phyloP scores from a whole-genome alignment of 2,888 invertebrate genomes.

The Agelastica alni region DNA sequence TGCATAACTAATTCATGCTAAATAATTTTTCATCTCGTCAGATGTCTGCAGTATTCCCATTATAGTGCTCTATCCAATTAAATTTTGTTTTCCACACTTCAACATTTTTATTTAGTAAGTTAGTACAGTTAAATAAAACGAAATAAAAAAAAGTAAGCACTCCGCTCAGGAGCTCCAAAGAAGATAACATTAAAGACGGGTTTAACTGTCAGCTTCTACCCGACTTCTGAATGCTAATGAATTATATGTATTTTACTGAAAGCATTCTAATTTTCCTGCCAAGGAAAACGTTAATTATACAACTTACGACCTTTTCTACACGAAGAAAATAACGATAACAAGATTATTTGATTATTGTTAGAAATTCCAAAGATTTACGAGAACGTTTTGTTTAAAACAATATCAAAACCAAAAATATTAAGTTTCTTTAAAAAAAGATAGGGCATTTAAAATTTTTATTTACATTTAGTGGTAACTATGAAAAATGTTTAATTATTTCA shows the following conservation, averaged over 20 bases:
- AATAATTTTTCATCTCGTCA: no score
- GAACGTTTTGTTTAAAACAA: no score
- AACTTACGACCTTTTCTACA: neutral
- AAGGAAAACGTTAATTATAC: neutral
- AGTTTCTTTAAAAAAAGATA: no score
- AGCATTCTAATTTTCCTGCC: neutral
- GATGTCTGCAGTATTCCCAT: no score
- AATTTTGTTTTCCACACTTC: no score
- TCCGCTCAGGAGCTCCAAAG: neutral
- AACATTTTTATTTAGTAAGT: no score
- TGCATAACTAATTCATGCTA: no score
- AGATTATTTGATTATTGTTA: neutral
- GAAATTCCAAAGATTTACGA: constrained; percentile 1
- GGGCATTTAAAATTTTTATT: no score
- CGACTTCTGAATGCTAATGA: constrained; percentile 2
- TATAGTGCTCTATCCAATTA: no score
- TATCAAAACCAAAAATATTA: no score
- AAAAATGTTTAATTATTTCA: no score
- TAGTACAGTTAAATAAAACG: constrained; percentile 1
- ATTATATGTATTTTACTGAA: constrained; percentile 1
- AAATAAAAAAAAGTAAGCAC: neutral
- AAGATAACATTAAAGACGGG: neutral
- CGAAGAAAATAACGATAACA: neutral
- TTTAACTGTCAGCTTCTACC: neutral
- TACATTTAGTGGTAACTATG: no score